A percentile compares a stretch with the other conserved stretches of the same genome.
Evolutionary conservation across 2,113 vertebrate genomes (phyloP).

Genomic region (Oreochromis spilurus): DNA sequence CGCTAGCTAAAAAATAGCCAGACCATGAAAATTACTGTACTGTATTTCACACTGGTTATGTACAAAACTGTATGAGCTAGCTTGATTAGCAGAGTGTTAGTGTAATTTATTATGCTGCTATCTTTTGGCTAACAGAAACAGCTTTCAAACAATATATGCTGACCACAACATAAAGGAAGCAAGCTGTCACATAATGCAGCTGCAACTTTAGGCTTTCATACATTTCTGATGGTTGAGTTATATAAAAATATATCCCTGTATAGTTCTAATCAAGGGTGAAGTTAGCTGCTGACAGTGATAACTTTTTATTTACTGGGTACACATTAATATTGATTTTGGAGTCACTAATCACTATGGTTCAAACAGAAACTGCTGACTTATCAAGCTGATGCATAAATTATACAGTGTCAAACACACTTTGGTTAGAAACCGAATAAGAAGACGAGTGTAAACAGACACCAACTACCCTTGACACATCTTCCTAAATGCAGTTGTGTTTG

Average conservation of each 20-base stretch:
- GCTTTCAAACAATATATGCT: background rate
- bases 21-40: background rate
- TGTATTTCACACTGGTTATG: background rate
- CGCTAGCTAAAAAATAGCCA: background rate
- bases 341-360: background rate
- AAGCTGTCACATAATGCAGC: background rate
- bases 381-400: background rate
- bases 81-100: background rate
- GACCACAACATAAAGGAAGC: background rate
- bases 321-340: background rate
- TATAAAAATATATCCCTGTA: background rate
- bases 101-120: background rate
- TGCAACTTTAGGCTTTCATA: background rate
- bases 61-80: background rate
- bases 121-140: background rate
- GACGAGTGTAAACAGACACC: background rate
- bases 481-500: background rate
- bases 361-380: background rate
- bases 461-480: background rate
- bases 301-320: background rate
- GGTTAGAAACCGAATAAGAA: background rate
- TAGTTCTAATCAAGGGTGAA: background rate
- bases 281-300: background rate
- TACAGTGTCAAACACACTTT: background rate
- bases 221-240: background rate